Base-by-base conservation (phyloP, 2,113 vertebrate genomes). In the Sinocyclocheilus maitianheensis region DNA sequence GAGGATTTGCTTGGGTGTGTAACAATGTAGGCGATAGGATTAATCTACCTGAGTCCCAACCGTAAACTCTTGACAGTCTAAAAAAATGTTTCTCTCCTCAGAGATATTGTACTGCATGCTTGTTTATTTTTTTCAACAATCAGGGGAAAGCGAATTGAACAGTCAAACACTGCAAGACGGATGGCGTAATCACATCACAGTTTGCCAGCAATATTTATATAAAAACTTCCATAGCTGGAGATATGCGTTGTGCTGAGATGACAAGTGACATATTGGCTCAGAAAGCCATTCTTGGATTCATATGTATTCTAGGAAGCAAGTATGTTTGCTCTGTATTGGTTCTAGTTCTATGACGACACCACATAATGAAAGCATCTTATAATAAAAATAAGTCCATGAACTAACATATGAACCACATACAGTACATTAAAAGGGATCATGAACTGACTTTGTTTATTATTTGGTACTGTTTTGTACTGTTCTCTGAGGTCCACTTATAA, bases 201-300 rank as follows among this genome's bases (percentile, higher is more conserved):
- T 60, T 65, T 81, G 79, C 79, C 62, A 81, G 79, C n/a, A 30
- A 51, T 81, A 46, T 81, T 81, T 81, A 26, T 51, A 81, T 67
- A 65, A 81, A 81, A 81, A 67, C 37, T 43, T 74, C 37, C 71
- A 74, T 74, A 10, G 71, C 71, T 74, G 71, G 71, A 46, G 37
- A 71, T 71, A 20, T 60, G 30, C 10, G 48, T 77, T 46, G n/a
- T 53, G 46, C 75, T 77, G 75, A 77, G 26, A 63, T 80, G 55
- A 80, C 77, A 63, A 63, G 58, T 43, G 13, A 22, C 58, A 80
- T 67, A 46, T 30, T 20, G 62, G 79, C 62, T 20, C n/a, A 81
- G 78, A 46, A 65, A 81, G 13, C 58, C 37, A 24, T 37, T 9
- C n/a, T 63, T 75, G 40, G 77, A 60, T 37, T 65, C 55, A 63